These are phyloP conservation scores for Spodoptera litura DNA, from an alignment of 1,140 invertebrate species.

Conservation along the genomic window DNA sequence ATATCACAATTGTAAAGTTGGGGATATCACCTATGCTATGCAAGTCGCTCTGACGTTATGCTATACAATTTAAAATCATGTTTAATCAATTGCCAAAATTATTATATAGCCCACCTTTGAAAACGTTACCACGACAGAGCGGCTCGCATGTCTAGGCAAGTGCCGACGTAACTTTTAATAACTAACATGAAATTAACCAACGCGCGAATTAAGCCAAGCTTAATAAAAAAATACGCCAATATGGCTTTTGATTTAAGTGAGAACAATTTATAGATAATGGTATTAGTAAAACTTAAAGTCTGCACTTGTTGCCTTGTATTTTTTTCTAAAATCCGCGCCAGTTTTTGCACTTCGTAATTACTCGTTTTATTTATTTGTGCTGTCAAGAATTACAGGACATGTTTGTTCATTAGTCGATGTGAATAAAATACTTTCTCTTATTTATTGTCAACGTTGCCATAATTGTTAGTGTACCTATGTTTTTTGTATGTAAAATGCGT, in stretches of 20 bases:
- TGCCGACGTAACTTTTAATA: constrained; percentile 71
- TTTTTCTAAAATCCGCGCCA: constrained; percentile 72
- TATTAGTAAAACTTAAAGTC: constrained; percentile 83
- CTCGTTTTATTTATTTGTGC: constrained; percentile 75
- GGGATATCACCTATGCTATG: constrained; percentile 49
- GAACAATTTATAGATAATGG: constrained; percentile 73
- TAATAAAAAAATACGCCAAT: constrained; percentile 71
- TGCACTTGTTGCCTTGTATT: constrained; percentile 85
- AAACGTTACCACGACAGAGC: constrained; percentile 52
- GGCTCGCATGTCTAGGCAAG: constrained; percentile 59
- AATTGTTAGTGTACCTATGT: constrained; percentile 81
- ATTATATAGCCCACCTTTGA: constrained; percentile 56
- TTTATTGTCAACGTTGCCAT: constrained; percentile 86
- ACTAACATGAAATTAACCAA: constrained; percentile 83
- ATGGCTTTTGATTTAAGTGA: constrained; percentile 80
- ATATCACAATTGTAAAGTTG: constrained; percentile 39
- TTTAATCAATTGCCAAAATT: constrained; percentile 54
- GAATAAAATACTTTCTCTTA: constrained; percentile 78
- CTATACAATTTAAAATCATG: constrained; percentile 43
- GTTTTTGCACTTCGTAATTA: constrained; percentile 66
- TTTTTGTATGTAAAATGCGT: constrained; percentile 81
- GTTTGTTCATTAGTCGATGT: constrained; percentile 69
- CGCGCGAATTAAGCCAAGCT: constrained; percentile 83
- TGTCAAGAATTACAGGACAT: constrained; percentile 70
- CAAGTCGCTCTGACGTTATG: constrained; percentile 63